Conservation (phyloP, 2,797 vertebrate species). For the Halcyon badia region DNA sequence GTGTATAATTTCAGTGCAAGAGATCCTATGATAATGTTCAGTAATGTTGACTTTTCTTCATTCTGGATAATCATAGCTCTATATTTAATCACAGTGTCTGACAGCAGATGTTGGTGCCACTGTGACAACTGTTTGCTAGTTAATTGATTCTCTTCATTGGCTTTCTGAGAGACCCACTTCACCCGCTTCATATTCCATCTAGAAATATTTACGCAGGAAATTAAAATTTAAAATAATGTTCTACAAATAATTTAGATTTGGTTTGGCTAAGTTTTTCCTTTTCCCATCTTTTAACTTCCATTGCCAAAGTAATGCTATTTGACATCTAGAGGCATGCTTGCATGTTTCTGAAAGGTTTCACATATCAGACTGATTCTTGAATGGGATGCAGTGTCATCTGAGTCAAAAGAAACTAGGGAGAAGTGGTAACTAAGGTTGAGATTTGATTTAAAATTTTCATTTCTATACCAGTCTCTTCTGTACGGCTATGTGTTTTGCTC, state of each 20-base stretch:
- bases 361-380: neutral
- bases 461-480: neutral
- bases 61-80: neutral
- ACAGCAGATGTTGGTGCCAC: neutral
- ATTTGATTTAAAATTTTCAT: neutral
- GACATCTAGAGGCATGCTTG: neutral
- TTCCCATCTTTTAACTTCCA: neutral
- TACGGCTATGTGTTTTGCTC: neutral
- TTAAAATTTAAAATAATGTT: neutral
- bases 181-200: neutral
- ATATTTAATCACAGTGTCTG: neutral
- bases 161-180: neutral
- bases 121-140: neutral
- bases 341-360: neutral
- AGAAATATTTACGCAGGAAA: neutral
- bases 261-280: neutral
- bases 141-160: neutral
- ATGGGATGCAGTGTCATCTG: neutral
- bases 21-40: neutral
- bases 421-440: neutral
- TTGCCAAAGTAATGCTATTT: rapidly evolving
- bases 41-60: neutral
- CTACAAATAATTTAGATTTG: neutral
- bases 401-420: neutral
- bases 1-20: neutral